Conservation (phyloP, 2,888 invertebrate species). For the Diarsia mendica region DNA sequence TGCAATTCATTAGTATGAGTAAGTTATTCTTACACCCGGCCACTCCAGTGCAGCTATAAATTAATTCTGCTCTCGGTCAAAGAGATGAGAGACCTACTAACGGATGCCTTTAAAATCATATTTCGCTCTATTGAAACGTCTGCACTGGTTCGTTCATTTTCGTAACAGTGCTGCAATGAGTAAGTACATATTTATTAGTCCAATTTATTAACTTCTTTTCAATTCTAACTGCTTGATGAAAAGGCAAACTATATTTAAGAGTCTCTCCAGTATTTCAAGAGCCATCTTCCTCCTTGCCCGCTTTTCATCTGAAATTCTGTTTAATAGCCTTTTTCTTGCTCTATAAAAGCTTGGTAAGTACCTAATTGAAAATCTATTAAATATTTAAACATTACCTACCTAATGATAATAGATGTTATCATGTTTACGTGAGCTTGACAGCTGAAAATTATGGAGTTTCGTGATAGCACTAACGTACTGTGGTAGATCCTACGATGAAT, state of each 20-base stretch:
- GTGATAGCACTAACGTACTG: constrained; percentile 6
- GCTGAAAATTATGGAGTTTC: constrained; percentile 28
- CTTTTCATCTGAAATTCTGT: constrained; percentile 36
- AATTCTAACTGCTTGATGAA: constrained; percentile 22
- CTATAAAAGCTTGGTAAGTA: constrained; percentile 9
- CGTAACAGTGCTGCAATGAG: not conserved
- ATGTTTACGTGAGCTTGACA: constrained; percentile 15
- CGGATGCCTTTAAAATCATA: not conserved
- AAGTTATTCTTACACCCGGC: not conserved
- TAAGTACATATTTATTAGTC: constrained; percentile 12
- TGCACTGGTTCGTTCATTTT: constrained; percentile 4
- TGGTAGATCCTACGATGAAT: constrained; percentile 29
- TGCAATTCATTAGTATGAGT: constrained; percentile 1
- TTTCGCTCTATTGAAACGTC: not conserved
- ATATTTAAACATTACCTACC: constrained; percentile 3
- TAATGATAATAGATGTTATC: constrained; percentile 11
- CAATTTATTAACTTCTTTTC: constrained; percentile 33
- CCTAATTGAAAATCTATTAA: constrained; percentile 27
- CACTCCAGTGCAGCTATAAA: not conserved
- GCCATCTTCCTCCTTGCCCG: constrained; percentile 12
- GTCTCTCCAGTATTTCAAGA: constrained; percentile 20
- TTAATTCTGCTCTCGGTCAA: not conserved
- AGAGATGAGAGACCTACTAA: no score
- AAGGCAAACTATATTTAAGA: constrained; percentile 36
- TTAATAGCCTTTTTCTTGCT: constrained; percentile 24